Evolutionary conservation across 2,113 vertebrate genomes (phyloP), one percentile per base, ranked within the genome.

Genomic region (Suncus etruscus): DNA sequence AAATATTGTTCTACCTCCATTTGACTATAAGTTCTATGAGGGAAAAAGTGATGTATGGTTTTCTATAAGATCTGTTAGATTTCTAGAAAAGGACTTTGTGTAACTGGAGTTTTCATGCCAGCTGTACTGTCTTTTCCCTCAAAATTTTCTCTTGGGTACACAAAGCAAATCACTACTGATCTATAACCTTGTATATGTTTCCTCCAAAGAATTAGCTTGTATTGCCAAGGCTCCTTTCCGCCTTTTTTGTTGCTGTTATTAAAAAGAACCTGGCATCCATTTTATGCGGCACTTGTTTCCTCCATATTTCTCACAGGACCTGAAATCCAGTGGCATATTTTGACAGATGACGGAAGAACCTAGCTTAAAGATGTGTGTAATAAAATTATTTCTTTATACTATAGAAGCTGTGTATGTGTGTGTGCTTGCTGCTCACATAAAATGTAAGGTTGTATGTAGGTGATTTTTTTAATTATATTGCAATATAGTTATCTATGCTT

Each of bases 281-380:
- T 91, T 91, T 25, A 31, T 58, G 51, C 58, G 68, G 45, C 58
- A 8, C 15, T 68, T 77, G 27, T 91, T 92, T 81, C 32, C 31
- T 84, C 65, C 27, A 14, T 18, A 1, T 75, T 78, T 89, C 65
- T 92, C 39, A 48, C 5, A 61, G 61, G 63, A 91, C 65, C 51
- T 91, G 20, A 24, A 47, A 78, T 58, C 2, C 45, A 18, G 25
- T 18, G 12, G 25, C 18, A 1, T 47, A 11, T 78, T 92, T 91
- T 90, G 75, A 87, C 66, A 75, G n/a, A 18, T 66, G 65, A 3
- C 31, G 75, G n/a, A 93, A 78, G 25, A 66, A 58, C 32, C 58
- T 90, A 20, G 54, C 3, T 91, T 48, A 18, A 12, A 80, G 66
- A 69, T 45, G 24, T 29, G 1, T 73, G 32, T 29, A 68, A 29